Evolutionary conservation across 1,140 invertebrate genomes (phyloP), one percentile per base, ranked within the genome.

Genomic region (Portunus trituberculatus): DNA sequence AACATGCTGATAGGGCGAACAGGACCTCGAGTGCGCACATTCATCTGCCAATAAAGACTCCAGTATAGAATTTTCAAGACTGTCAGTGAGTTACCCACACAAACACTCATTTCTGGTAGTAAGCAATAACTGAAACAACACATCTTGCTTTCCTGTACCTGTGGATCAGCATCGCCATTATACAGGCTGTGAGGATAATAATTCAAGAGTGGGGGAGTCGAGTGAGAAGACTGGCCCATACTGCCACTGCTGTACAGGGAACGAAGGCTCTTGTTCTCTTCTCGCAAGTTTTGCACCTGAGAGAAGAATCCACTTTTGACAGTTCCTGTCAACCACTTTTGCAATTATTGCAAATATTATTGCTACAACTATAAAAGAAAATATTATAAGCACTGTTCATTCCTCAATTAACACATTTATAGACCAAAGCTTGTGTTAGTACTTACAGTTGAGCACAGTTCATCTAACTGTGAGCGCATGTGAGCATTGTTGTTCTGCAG

Each of bases 1-100:
- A 96, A 96, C 96, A 96, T 96, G 52, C 96, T 96, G 91, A 96
- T 95, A 1, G 96, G 96, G 48, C 96, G 82, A 25, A 91, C 39
- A 31, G 91, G 52, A 7, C 94, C 83, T 59, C 91, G 76, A 46
- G 90, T 52, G 16, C 94, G 91, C 83, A 93, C 59, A 88, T 92
- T 95, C 14, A 88, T 84, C 94, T 94, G 88, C 7, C 31, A 25
- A 59, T 48, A 84, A 84, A 84, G 31, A n/a, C 4, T n/a, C 29
- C 39, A 39, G 6, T 6, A 39, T 39, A 39, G 39, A 39, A 39
- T 39, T 39, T 39, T 39, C 39, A 39, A 39, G 39, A 39, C 39
- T 39, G 39, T 59, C 52, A 59, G 0, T 20, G 52, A 14, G 8
- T 59, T 20, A 59, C 2, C 10, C 52, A 59, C 16, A 20, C 52